phyloP scores from a whole-genome alignment of 1,140 invertebrate species.

The Drosophila parvula region DNA sequence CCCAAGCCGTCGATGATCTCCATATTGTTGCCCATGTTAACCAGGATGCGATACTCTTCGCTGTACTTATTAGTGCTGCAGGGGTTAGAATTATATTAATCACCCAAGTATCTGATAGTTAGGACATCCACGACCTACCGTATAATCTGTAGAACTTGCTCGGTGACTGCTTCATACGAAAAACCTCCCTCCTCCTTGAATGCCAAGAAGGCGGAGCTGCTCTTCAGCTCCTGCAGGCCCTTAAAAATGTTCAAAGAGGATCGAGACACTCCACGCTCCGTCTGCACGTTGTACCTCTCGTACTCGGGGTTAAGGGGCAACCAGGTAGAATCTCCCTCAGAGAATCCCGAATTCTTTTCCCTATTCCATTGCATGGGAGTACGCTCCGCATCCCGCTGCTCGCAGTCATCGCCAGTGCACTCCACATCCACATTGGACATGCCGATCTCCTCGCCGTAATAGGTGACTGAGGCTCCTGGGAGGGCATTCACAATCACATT shows the following conservation, averaged over 20 bases:
- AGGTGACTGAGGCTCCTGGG: constrained; percentile 90
- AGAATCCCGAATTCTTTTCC: constrained; percentile 87
- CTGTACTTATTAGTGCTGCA: constrained; percentile 51
- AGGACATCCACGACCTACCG: constrained; percentile 27
- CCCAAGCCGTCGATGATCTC: constrained; percentile 49
- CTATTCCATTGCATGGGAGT: constrained; percentile 89
- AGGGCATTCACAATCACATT: constrained; percentile 88
- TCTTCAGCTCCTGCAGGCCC: constrained; percentile 65
- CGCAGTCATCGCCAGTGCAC: constrained; percentile 84
- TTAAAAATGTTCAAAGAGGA: constrained; percentile 78
- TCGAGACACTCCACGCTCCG: constrained; percentile 76
- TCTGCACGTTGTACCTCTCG: constrained; percentile 85
- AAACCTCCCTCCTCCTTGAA: constrained; percentile 69
- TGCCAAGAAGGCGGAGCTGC: constrained; percentile 62
- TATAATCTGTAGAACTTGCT: constrained; percentile 76
- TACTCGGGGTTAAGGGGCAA: constrained; percentile 87
- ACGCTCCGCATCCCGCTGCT: constrained; percentile 86
- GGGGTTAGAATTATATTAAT: neutral
- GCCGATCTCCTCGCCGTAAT: constrained; percentile 93
- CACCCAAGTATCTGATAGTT: accelerated
- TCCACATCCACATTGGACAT: constrained; percentile 87
- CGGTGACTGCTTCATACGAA: constrained; percentile 65
- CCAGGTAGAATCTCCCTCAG: constrained; percentile 87
- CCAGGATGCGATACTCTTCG: constrained; percentile 76
- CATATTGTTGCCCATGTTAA: constrained; percentile 70